These are phyloP conservation scores for Oceanodroma leucorhoa DNA, from an alignment of 2,797 vertebrate species.

Conservation along the genomic window DNA sequence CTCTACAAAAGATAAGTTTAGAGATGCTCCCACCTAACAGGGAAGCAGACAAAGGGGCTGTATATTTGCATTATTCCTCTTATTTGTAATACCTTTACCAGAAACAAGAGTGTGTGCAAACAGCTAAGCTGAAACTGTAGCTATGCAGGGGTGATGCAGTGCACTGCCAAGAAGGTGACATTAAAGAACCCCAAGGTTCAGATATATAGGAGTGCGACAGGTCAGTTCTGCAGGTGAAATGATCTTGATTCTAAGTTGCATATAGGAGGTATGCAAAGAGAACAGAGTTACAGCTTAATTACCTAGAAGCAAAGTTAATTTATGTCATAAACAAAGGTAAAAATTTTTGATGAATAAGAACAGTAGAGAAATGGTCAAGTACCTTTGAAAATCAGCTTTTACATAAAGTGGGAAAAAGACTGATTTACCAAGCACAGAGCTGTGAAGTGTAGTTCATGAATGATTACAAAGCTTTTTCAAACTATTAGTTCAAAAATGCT, in stretches of 20 bases:
- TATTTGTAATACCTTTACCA: conserved; percentile 36
- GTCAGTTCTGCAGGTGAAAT: neutral
- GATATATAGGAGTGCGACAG: neutral
- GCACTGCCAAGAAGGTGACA: neutral
- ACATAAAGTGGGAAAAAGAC: neutral
- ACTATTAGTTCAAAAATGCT: neutral
- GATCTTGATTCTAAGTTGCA: neutral
- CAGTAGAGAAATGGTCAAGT: neutral
- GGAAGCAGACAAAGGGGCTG: conserved; percentile 6
- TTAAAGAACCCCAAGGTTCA: neutral
- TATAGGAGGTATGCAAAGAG: neutral
- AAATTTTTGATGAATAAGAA: neutral
- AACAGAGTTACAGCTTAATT: neutral
- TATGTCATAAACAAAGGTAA: neutral
- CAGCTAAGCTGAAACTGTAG: neutral
- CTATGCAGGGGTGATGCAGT: neutral
- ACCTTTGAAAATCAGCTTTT: neutral
- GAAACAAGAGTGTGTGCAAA: conserved; percentile 45
- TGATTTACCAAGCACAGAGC: neutral
- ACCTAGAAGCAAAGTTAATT: neutral
- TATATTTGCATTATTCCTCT: conserved; percentile 36
- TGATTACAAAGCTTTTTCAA: neutral
- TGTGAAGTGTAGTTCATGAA: neutral
- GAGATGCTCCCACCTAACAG: neutral
- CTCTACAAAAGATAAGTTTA: conserved; percentile 19